A percentile compares a stretch with the other conserved stretches of the same genome.
phyloP scores from a whole-genome alignment of 2,888 invertebrate genomes.

The Ennomos quercinarius region DNA sequence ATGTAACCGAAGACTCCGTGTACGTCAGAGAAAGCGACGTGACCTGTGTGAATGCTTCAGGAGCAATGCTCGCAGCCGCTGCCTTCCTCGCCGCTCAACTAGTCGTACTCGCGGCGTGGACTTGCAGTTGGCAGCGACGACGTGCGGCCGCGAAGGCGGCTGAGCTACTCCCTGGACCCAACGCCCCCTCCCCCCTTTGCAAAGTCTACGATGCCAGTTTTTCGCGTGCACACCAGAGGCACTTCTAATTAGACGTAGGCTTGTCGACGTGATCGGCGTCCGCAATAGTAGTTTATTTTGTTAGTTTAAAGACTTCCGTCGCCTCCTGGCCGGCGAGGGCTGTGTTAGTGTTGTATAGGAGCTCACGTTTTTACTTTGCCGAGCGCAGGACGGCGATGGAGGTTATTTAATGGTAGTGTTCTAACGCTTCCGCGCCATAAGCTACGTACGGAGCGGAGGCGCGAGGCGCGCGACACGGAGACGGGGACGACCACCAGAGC shows the following conservation, averaged over 20 bases:
- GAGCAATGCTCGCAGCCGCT: conserved; percentile 93
- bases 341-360: conserved; percentile 52
- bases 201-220: conserved; percentile 95
- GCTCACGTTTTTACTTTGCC: conserved; percentile 53
- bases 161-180: conserved; percentile 88
- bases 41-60: conserved; percentile 91
- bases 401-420: conserved; percentile 75
- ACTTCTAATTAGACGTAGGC: conserved; percentile 73
- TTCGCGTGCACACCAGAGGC: conserved; percentile 88
- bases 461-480: conserved; percentile 72
- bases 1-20: conserved; percentile 89
- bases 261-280: conserved; percentile 76
- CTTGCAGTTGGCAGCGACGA: conserved; percentile 94
- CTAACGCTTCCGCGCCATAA: conserved; percentile 66
- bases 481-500: conserved; percentile 81
- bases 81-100: conserved; percentile 95
- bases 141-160: conserved; percentile 88
- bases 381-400: conserved; percentile 76
- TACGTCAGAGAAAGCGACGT: conserved; percentile 87
- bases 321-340: conserved; percentile 67
- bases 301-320: conserved; percentile 79
- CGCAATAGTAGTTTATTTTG: conserved; percentile 82
- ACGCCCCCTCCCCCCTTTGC: conserved; percentile 87
- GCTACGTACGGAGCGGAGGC: conserved; percentile 62
- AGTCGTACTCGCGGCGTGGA: conserved; percentile 94